Conservation (phyloP, 2,113 vertebrate genomes). For the Cavia aperea region DNA sequence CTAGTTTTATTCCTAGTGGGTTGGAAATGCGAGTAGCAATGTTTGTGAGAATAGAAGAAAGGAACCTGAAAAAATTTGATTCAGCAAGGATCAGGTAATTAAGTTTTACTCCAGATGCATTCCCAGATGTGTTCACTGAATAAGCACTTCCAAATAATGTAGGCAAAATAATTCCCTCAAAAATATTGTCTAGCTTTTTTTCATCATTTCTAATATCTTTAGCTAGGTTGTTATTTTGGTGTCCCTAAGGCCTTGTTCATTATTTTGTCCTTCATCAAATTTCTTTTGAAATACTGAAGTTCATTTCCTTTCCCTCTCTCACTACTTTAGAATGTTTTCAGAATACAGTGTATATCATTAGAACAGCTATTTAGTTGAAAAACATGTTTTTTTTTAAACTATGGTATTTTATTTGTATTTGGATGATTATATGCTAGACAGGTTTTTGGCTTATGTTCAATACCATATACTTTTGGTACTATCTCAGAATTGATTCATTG, state of each 20-base stretch:
- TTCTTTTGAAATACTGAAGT: not conserved
- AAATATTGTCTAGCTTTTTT: conserved; percentile 21
- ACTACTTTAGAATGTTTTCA: not conserved
- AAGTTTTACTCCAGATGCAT: conserved; percentile 21
- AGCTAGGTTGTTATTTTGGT: not conserved
- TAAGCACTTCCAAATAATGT: conserved; percentile 8
- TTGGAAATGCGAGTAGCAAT: not conserved
- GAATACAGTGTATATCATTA: not conserved
- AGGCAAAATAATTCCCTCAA: not conserved
- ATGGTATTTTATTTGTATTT: not conserved
- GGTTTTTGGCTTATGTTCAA: not conserved
- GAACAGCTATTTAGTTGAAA: not conserved
- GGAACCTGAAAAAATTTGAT: not conserved
- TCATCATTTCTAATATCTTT: not conserved
- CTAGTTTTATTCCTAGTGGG: conserved; percentile 18
- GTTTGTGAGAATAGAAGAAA: conserved; percentile 19
- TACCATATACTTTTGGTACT: not conserved
- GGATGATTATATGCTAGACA: not conserved
- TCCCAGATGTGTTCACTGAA: conserved; percentile 30
- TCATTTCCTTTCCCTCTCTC: not conserved
- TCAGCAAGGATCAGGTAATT: conserved; percentile 24
- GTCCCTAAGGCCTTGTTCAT: not conserved
- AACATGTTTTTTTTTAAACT: not conserved
- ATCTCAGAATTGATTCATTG: not conserved
- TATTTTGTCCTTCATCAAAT: not conserved